These are phyloP conservation scores for Lasioglossum morio DNA, from an alignment of 2,888 invertebrate genomes.

Conservation along the genomic window DNA sequence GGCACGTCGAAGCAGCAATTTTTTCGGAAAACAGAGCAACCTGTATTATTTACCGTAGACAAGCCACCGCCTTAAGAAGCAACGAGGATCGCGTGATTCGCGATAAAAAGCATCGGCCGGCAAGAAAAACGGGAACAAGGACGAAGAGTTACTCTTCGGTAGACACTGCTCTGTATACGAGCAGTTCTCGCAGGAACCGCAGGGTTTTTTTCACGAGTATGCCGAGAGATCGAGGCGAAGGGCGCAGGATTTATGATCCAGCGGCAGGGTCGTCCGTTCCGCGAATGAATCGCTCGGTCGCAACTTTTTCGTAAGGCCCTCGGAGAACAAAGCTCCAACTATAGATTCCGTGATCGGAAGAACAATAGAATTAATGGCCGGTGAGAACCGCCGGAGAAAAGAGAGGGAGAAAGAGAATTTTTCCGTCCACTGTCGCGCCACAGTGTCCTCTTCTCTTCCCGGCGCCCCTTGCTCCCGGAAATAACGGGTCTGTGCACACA, in stretches of 20 bases:
- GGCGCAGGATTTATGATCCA: conserved; percentile 66
- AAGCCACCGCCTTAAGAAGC: neutral
- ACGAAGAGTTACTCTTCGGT: neutral
- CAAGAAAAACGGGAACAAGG: conserved; percentile 10
- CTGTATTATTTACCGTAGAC: conserved; percentile 1
- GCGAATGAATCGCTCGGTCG: conserved; percentile 69
- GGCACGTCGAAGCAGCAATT: neutral
- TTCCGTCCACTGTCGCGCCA: conserved; percentile 50
- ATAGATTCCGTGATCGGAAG: conserved; percentile 70
- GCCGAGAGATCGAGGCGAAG: conserved; percentile 25
- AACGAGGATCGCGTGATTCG: conserved; percentile 7
- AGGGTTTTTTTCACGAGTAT: neutral
- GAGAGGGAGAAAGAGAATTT: conserved; percentile 57
- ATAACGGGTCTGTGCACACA: conserved; percentile 50
- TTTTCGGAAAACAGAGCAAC: neutral
- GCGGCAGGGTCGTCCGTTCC: conserved; percentile 60
- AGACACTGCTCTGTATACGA: neutral
- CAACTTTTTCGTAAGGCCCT: conserved; percentile 69
- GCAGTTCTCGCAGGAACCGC: conserved; percentile 13
- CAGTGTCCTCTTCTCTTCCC: conserved; percentile 12
- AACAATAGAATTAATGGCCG: conserved; percentile 73
- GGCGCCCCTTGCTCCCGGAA: conserved; percentile 44
- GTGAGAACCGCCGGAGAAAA: conserved; percentile 23
- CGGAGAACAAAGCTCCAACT: conserved; percentile 70
- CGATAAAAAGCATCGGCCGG: conserved; percentile 1